Conservation (phyloP, 2,113 vertebrate species). For the Mystacornis crossleyi region DNA sequence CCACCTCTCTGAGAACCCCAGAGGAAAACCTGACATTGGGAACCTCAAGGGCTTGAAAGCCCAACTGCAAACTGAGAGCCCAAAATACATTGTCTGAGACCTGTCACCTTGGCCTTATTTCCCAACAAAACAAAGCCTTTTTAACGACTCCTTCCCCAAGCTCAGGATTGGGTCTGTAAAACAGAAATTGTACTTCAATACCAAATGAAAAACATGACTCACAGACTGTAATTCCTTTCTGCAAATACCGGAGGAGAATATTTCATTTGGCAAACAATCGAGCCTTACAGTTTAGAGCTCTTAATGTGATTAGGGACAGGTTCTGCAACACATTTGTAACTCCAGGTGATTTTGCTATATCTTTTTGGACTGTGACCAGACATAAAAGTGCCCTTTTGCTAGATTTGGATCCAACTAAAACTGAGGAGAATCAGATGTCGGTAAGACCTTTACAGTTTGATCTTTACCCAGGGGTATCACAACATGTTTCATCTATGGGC, state of each 20-base stretch:
- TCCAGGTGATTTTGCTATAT: constrained; percentile 53
- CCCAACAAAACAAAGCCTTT: neutral
- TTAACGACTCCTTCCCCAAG: neutral
- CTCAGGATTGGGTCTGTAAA: constrained; percentile 22
- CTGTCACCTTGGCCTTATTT: neutral
- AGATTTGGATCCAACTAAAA: constrained; percentile 42
- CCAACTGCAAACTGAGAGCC: neutral
- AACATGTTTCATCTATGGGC: neutral
- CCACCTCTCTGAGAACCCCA: neutral
- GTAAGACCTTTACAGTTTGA: constrained; percentile 15
- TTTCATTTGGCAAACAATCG: constrained; percentile 62
- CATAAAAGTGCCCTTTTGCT: constrained; percentile 10
- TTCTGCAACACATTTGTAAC: constrained; percentile 70
- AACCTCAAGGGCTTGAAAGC: neutral
- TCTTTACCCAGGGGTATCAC: constrained; percentile 30
- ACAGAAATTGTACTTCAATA: neutral
- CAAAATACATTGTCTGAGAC: neutral
- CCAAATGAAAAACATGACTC: constrained; percentile 56
- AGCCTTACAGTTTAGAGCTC: constrained; percentile 56
- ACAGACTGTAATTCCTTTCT: constrained; percentile 62
- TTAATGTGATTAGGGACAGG: constrained; percentile 68
- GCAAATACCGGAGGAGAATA: constrained; percentile 38
- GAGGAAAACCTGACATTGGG: neutral
- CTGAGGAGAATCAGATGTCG: constrained; percentile 41
- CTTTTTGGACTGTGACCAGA: constrained; percentile 50